A percentile compares a stretch with the other conserved stretches of the same genome.
These are phyloP conservation scores for Hedya salicella DNA, from an alignment of 2,888 invertebrate genomes.

Conservation along the genomic window DNA sequence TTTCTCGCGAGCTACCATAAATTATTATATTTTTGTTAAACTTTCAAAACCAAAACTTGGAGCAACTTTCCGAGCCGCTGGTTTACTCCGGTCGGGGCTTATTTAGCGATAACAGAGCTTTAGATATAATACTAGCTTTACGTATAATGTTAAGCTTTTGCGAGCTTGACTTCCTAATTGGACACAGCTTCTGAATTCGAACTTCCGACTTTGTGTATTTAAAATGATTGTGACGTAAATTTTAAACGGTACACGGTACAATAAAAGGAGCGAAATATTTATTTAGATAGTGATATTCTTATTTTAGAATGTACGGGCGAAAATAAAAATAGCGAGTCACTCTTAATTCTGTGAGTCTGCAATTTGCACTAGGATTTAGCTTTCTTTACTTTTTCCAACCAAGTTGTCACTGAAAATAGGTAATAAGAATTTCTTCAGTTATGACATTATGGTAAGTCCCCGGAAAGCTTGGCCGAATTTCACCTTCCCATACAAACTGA, in stretches of 20 bases:
- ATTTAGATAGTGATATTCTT: not conserved
- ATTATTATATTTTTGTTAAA: constrained; percentile 31
- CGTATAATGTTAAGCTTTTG: no score
- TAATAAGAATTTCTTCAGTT: no score
- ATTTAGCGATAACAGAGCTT: constrained; percentile 33
- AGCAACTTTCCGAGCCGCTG: constrained; percentile 47
- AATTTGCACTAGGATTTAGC: not conserved
- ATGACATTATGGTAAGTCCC: no score
- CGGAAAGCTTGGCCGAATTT: no score
- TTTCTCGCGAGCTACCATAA: constrained; percentile 23
- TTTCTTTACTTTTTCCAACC: no score
- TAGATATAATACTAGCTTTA: constrained; percentile 26
- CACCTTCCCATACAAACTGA: no score
- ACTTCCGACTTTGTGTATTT: constrained; percentile 16
- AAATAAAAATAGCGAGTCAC: not conserved
- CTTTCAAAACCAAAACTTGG: constrained; percentile 46
- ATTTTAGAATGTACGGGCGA: not conserved
- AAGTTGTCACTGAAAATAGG: no score
- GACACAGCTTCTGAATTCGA: constrained; percentile 2
- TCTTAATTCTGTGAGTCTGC: not conserved
- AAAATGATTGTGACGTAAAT: constrained; percentile 17
- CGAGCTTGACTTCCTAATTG: constrained; percentile 19
- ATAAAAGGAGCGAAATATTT: not conserved
- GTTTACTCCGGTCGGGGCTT: constrained; percentile 37
- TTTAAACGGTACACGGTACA: not conserved